Base-by-base conservation (phyloP, 1,140 invertebrate species). In the Camponotus floridanus region DNA sequence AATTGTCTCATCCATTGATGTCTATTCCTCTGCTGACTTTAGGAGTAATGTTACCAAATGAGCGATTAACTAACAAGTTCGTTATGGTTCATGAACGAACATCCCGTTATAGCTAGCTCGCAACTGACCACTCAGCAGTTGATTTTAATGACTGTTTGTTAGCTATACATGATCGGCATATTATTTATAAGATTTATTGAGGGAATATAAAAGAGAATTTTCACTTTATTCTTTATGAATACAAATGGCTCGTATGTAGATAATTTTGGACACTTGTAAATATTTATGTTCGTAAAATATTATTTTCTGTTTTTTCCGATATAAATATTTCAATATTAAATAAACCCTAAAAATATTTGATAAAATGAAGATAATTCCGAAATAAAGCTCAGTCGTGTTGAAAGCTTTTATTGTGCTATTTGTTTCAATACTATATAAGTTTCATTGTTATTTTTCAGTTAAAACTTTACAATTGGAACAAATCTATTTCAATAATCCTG, bases 41-140 rank as follows among this genome's bases (percentile, higher is more conserved):
- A 78, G n/a, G 15, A 65, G 13, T 15, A 42, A 65, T 15, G 45
- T 85, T 51, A 55, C 45, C 18, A 61, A 78, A 55, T n/a, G 45
- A 64, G 45, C 65, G 76, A 83, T 86, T 86, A 70, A 18, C 48
- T 86, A 62, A 31, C 74, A 79, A 42, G 78, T 67, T 86, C 18
- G 65, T 86, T 55, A 45, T 31, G 59, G 42, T 70, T 81, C 26
- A 81, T 31, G 65, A 13, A 71, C 62, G 15, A 59, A 84, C 33
- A 76, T 89, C 45, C 88, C 88, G 85, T 89, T 87, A 84, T 68
- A 78, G 73, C 84, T 78, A 68, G 31, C 15, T 51, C 31, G 76
- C 42, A n/a, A 74, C 45, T 39, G 59, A 59, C n/a, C 78, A 76
- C 36, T 80, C 76, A 55, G 21, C 45, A 71, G 68, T 83, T 61